Percentiles rank a stretch among this genome's conserved stretches.
Evolutionary conservation across 2,113 vertebrate species (phyloP).

Genomic region (Cavia aperea): DNA sequence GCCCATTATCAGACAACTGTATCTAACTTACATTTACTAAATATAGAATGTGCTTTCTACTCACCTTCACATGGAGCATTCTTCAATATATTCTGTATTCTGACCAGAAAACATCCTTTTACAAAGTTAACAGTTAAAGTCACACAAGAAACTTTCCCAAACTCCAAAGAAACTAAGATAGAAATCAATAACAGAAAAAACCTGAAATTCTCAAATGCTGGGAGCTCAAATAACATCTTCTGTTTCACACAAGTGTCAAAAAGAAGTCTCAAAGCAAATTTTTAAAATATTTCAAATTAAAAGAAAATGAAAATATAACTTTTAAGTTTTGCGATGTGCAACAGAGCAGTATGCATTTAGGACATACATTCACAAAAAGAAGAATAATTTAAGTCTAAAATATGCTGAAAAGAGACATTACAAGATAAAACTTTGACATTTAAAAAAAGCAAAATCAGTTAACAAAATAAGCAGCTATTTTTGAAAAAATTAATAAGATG

Average conservation of each 20-base stretch:
- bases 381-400: neutral
- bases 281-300: too few species aligned
- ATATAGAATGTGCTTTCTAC: neutral
- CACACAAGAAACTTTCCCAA: neutral
- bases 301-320: too few species aligned
- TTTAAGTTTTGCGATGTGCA: neutral
- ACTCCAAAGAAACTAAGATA: neutral
- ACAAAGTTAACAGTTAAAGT: neutral
- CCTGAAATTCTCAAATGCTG: too few species aligned
- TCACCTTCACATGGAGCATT: neutral
- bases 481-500: too few species aligned
- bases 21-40: neutral
- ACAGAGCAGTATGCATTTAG: neutral
- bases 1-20: neutral
- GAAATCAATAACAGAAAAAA: neutral
- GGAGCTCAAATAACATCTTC: too few species aligned
- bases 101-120: neutral
- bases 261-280: too few species aligned
- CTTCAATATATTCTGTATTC: neutral
- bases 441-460: neutral
- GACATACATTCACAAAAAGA: neutral
- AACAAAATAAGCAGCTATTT: neutral
- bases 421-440: neutral
- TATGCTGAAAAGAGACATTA: neutral
- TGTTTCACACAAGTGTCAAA: too few species aligned